A percentile compares a stretch with the other conserved stretches of the same genome.
These are phyloP conservation scores for Streptopelia turtur DNA, from an alignment of 2,797 vertebrate genomes.

Conservation along the genomic window DNA sequence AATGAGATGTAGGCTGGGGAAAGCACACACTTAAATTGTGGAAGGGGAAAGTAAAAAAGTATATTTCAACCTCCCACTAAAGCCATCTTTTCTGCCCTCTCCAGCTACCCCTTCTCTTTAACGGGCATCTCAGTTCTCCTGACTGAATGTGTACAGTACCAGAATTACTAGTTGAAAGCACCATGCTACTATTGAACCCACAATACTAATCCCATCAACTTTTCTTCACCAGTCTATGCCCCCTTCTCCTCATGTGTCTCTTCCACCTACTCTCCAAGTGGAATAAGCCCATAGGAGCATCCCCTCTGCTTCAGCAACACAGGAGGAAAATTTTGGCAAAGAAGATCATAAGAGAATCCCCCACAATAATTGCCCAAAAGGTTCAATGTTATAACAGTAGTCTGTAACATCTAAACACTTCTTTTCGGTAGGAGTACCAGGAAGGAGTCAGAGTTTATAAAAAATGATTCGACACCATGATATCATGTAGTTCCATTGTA, in stretches of 20 bases:
- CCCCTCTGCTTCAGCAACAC: neutral
- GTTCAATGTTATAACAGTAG: accelerated
- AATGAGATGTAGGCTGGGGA: accelerated
- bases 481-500: neutral
- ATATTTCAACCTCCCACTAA: neutral
- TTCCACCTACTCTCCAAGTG: neutral
- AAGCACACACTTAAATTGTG: neutral
- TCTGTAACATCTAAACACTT: neutral
- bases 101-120: neutral
- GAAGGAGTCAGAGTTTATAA: neutral
- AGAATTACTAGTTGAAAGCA: neutral
- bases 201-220: neutral
- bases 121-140: neutral
- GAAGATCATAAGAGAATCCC: neutral
- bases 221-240: neutral
- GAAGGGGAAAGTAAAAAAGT: neutral
- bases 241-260: neutral
- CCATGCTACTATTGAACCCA: neutral
- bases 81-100: neutral
- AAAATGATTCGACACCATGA: neutral
- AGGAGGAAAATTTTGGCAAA: neutral
- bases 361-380: neutral
- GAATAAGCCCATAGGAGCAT: neutral
- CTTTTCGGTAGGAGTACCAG: neutral
- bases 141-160: neutral